These are phyloP conservation scores for Hemiprocne comata DNA, from an alignment of 2,113 vertebrate genomes.

Conservation along the genomic window DNA sequence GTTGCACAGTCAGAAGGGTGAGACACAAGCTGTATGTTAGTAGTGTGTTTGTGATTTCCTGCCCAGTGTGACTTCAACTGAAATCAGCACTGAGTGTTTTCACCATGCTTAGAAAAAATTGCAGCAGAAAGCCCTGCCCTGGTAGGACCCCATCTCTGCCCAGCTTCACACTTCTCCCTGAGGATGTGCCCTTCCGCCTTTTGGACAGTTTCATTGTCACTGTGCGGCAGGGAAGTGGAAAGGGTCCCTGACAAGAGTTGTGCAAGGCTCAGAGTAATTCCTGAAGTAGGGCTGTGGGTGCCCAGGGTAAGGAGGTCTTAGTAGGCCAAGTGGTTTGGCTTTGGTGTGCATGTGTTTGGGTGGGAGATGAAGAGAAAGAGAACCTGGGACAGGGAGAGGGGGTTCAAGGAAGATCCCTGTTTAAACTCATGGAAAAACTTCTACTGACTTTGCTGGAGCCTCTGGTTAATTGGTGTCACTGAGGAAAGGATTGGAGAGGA, in stretches of 20 bases:
- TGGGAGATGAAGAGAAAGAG: not conserved
- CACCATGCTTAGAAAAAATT: not conserved
- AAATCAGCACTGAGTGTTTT: not conserved
- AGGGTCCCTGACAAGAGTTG: not conserved
- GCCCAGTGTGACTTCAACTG: fast-evolving
- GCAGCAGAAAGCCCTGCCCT: not conserved
- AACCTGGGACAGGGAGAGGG: not conserved
- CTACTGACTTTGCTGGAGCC: not conserved
- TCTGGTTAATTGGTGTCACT: not conserved
- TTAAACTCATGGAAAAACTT: not conserved
- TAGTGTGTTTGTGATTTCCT: not conserved
- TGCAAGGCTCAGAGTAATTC: not conserved
- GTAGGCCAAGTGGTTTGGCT: not conserved
- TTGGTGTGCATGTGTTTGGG: not conserved
- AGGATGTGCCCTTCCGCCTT: not conserved
- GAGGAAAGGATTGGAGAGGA: not conserved
- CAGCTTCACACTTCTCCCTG: not conserved
- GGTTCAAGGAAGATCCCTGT: not conserved
- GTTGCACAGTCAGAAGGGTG: not conserved
- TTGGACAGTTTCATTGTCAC: not conserved
- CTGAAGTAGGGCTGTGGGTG: not conserved
- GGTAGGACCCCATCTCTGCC: not conserved
- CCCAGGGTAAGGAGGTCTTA: fast-evolving
- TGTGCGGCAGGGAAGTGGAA: not conserved
- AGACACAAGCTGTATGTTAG: not conserved